Base-by-base conservation (phyloP, 2,113 vertebrate genomes). In the Pitta sordida region DNA sequence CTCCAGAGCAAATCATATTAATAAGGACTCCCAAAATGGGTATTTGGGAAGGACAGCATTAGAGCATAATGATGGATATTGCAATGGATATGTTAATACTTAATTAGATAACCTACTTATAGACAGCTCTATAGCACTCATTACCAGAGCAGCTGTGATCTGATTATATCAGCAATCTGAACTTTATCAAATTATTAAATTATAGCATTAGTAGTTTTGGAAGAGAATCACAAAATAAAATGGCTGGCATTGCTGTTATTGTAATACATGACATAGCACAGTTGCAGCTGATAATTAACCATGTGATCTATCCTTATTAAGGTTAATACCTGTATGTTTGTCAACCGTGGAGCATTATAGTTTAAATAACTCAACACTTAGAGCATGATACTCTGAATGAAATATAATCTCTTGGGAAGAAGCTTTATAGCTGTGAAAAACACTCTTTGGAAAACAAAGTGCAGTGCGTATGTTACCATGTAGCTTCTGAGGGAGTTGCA, bases 161-260 rank as follows among this genome's bases (percentile, higher is more conserved):
- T 86, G 67, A 93, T 93, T 94, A 39, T 88, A 88, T 78, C 59
- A 90, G 68, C 79, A 86, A 70, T 81, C 51, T 91, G 90, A 91
- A 88, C 64, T 91, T 94, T 83, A 90, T 94, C 85, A 96, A 93
- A 91, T 86, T 55, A 83, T 94, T 94, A 93, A 90, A 27, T 94
- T 94, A 86, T 1, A 7, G 46, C 43, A 91, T 90, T 90, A 95
- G 70, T 71, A 74, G 55, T 95, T 92, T 88, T 60, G 75, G 68
- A 94, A 92, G n/a, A 90, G 32, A 94, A 67, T 65, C 68, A 83
- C 58, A 90, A 79, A 36, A 82, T 77, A 73, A 88, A 91, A 77
- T 77, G 58, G 5, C 70, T 91, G 46, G 65, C 49, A 32, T 71
- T 74, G 43, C 34, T 77, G 23, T 88, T 83, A 51, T 24, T 68